Base-by-base conservation (phyloP, 2,797 vertebrate species). In the Dryobates pubescens region DNA sequence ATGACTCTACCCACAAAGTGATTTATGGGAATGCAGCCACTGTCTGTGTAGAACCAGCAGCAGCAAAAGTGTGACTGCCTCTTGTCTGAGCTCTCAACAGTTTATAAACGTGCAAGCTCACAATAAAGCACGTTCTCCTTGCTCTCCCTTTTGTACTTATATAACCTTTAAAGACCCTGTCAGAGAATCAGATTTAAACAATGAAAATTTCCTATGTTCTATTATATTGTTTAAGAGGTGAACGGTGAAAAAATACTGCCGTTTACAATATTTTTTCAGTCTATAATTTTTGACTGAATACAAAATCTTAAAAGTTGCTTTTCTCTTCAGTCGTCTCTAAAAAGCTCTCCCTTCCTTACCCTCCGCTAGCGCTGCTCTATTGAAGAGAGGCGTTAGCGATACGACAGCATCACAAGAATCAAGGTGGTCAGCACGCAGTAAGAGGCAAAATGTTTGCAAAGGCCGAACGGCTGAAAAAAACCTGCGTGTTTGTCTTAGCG, bases 401-500 rank as follows among this genome's bases (percentile, higher is more conserved):
- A 27, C 22, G 18, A 16, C 0, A 17, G 29, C 45, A 53, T 1
- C 5, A 7, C 51, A 19, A 9, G 10, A 49, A 49, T 1, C n/a
- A 8, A 15, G 16, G 12, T 11, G 8, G 62, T 4, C 16, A 11
- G 17, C 49, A 38, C 1, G 2, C 20, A 62, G 4, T 3, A 8
- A 30, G 7, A 9, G 23, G 3, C 0, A 17, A 51, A 58, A 57
- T 0, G 3, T 3, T 36, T 2, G 13, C 19, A 43, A 17, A 41
- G 36, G 36, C 34, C 20, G 2, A 4, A 27, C n/a, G 11, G 56
- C 15, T 43, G 4, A 27, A 47, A 4, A 27, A 41, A 29, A 5
- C 2, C 3, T 4, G 34, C 22, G 62, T 4, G 3, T 6, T 1
- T 3, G 34, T 20, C 70, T 13, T 0, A 2, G 12, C 3, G 38